Conservation (phyloP, 2,113 vertebrate species). For the Rutilus rutilus region DNA sequence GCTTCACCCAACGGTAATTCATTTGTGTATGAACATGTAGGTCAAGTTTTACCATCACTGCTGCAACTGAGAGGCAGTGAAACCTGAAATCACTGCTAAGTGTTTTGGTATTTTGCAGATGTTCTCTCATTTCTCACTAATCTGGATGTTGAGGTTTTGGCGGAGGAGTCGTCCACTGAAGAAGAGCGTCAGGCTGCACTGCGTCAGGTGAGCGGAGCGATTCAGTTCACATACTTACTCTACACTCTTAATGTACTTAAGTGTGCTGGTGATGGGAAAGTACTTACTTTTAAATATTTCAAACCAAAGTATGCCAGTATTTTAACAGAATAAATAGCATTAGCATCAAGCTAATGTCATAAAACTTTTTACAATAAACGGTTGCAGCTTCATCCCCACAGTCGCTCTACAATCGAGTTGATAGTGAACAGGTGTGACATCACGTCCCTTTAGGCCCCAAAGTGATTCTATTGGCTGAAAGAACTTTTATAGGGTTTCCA, state of each 20-base stretch:
- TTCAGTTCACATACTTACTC: not conserved
- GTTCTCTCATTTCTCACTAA: not conserved
- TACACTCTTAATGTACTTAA: not conserved
- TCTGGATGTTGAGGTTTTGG: constrained; percentile 7
- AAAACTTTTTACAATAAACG: too few relatives aligned
- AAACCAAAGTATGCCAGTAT: not conserved
- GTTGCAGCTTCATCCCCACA: not conserved
- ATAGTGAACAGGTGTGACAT: not conserved
- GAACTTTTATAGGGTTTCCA: not conserved
- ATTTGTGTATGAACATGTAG: not conserved
- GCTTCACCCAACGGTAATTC: not conserved
- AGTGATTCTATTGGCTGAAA: not conserved
- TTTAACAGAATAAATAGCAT: not conserved
- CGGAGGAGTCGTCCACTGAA: not conserved
- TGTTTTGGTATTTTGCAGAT: not conserved
- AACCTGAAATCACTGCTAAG: not conserved
- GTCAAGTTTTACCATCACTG: not conserved
- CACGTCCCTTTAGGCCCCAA: not conserved
- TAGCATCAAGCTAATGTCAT: not conserved
- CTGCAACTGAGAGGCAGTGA: not conserved
- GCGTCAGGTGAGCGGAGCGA: not conserved
- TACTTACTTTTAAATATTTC: not conserved
- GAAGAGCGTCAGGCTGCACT: not conserved
- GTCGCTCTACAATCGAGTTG: not conserved
- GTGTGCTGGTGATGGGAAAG: not conserved